phyloP scores from a whole-genome alignment of 1,140 invertebrate genomes.

The Piezodorus guildinii region DNA sequence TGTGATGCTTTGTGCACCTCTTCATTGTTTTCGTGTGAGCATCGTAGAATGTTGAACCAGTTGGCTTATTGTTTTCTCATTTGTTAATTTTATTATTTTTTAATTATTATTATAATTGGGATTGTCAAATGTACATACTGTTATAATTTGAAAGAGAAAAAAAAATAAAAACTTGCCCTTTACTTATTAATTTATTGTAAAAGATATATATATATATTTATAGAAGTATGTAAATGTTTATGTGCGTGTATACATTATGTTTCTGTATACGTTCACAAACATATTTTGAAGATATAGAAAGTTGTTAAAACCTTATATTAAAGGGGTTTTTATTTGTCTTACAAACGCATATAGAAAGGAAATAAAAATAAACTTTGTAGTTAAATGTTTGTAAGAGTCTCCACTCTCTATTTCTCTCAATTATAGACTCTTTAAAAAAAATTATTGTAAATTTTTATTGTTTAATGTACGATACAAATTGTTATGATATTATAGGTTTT shows the following conservation, averaged over 20 bases:
- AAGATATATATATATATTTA: background rate
- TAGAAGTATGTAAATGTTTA: background rate
- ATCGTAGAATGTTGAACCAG: background rate
- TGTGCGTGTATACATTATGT: background rate
- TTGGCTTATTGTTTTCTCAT: conserved; percentile 1
- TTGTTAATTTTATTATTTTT: conserved; percentile 1
- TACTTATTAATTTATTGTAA: background rate
- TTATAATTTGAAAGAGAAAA: conserved; percentile 12
- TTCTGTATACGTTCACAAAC: background rate
- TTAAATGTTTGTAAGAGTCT: conserved; percentile 4
- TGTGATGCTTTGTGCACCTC: conserved; percentile 14
- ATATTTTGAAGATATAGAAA: too few species aligned
- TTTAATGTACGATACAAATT: conserved; percentile 7
- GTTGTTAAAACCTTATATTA: too few species aligned
- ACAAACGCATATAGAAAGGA: background rate
- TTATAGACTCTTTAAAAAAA: background rate
- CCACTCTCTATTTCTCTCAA: background rate
- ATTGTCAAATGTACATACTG: conserved; percentile 6
- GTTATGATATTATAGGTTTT: conserved; percentile 15
- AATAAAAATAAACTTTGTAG: background rate
- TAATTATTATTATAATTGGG: background rate
- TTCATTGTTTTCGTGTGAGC: background rate
- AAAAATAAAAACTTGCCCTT: background rate
- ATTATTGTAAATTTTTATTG: background rate
- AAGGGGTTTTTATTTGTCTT: too few species aligned